A percentile compares a stretch with the other conserved stretches of the same genome.
Evolutionary conservation across 2,888 invertebrate species (phyloP).

Genomic region (Tachina fera): DNA sequence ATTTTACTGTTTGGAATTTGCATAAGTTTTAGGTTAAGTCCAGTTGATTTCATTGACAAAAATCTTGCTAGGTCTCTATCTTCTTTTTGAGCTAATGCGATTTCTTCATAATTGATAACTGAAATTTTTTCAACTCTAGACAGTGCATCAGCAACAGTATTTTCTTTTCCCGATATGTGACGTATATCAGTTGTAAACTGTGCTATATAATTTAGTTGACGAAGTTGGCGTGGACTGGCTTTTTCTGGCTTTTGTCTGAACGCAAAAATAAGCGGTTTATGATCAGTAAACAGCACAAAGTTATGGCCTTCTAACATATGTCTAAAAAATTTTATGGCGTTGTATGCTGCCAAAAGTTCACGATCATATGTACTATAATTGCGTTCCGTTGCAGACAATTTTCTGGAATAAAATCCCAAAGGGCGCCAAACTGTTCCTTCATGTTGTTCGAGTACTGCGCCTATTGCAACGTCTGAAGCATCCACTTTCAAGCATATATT

Average conservation of each 20-base stretch:
- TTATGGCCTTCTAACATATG: constrained; percentile 12
- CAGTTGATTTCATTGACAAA: neutral
- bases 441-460: constrained; percentile 8
- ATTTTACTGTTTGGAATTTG: neutral
- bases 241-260: constrained; percentile 26
- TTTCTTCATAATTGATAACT: constrained; percentile 2
- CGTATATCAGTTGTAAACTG: constrained; percentile 15
- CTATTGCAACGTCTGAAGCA: constrained; percentile 7
- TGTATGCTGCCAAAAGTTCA: neutral
- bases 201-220: neutral
- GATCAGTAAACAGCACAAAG: neutral
- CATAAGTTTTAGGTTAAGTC: neutral
- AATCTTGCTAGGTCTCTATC: neutral
- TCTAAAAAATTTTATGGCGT: constrained; percentile 3
- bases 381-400: neutral
- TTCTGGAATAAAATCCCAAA: constrained; percentile 17
- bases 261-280: constrained; percentile 19
- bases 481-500: constrained; percentile 1
- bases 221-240: neutral
- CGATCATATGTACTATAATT: constrained; percentile 20
- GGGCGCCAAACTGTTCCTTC: constrained; percentile 1
- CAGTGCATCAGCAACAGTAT: constrained; percentile 8
- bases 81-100: neutral
- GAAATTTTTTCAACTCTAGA: constrained; percentile 1
- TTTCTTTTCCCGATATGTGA: constrained; percentile 6